Conservation (phyloP, 1,140 invertebrate species). For the Meloidogyne floridensis region DNA sequence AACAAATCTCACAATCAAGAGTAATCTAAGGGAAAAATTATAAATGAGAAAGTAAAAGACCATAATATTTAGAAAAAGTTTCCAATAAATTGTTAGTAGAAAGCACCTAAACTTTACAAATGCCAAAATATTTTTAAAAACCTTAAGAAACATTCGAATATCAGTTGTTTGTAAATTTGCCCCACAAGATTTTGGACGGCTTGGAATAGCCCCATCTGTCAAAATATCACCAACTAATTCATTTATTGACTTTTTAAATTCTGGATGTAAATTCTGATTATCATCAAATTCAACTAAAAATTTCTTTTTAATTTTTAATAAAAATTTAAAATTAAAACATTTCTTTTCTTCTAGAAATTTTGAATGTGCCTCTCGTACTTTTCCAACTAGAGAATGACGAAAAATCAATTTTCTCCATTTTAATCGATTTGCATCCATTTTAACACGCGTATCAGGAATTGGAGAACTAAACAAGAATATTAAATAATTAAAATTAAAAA, state of each 20-base stretch:
- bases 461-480: background rate
- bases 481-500: background rate
- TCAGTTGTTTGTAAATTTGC: constrained; percentile 5
- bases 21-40: too few species aligned
- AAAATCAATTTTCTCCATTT: constrained; percentile 26
- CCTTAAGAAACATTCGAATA: constrained; percentile 28
- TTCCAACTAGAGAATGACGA: constrained; percentile 4
- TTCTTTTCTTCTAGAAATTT: constrained; percentile 14
- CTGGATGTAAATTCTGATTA: constrained; percentile 20
- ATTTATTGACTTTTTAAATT: constrained; percentile 23
- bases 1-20: too few species aligned
- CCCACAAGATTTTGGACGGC: constrained; percentile 8
- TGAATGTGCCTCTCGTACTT: constrained; percentile 12
- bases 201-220: constrained; percentile 18
- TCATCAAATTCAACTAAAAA: constrained; percentile 14
- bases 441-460: constrained; percentile 13
- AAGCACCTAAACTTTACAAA: too few species aligned
- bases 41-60: too few species aligned
- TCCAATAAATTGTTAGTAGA: too few species aligned
- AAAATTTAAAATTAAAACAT: background rate
- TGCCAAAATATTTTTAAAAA: background rate
- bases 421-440: constrained; percentile 28
- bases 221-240: constrained; percentile 15
- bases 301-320: background rate
- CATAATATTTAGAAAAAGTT: too few species aligned